phyloP scores from a whole-genome alignment of 2,888 invertebrate genomes.

The Machimus atricapillus region DNA sequence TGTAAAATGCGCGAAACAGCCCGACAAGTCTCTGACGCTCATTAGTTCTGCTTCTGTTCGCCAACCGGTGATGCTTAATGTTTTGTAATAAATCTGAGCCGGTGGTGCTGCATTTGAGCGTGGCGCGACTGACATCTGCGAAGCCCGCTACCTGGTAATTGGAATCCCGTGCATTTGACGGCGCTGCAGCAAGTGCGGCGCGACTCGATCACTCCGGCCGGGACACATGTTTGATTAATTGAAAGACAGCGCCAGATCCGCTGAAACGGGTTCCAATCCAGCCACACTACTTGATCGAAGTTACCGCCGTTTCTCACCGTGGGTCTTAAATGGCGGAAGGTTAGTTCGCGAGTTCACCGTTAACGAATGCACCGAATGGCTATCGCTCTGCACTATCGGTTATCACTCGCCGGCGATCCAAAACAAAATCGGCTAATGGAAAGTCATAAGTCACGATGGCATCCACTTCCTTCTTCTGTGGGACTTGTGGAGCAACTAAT shows the following conservation, averaged over 20 bases:
- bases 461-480: slow-evolving; percentile 14
- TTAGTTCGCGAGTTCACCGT: not conserved
- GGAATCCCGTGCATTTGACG: slow-evolving; percentile 25
- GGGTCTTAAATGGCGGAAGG: not conserved
- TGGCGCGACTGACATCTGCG: slow-evolving; percentile 25
- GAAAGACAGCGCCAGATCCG: slow-evolving; percentile 39
- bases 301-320: slow-evolving; percentile 5
- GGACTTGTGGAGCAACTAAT: slow-evolving; percentile 14
- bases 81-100: slow-evolving; percentile 35
- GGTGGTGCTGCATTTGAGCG: slow-evolving; percentile 13
- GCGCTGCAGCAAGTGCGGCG: slow-evolving; percentile 20
- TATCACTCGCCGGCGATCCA: slow-evolving; percentile 23
- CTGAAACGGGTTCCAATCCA: slow-evolving; percentile 1
- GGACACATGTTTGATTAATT: slow-evolving; percentile 42
- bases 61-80: slow-evolving; percentile 21
- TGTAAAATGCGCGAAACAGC: slow-evolving; percentile 14
- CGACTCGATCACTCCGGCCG: slow-evolving; percentile 14
- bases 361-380: slow-evolving; percentile 22
- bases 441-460: slow-evolving; percentile 41
- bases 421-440: slow-evolving; percentile 38
- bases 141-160: slow-evolving; percentile 29
- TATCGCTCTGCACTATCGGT: slow-evolving; percentile 29
- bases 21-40: slow-evolving; percentile 17
- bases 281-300: not conserved
- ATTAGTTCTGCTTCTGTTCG: slow-evolving; percentile 39